Evolutionary conservation across 2,888 invertebrate genomes (phyloP), one percentile per base, ranked within the genome.

Genomic region (Torymus texanus): DNA sequence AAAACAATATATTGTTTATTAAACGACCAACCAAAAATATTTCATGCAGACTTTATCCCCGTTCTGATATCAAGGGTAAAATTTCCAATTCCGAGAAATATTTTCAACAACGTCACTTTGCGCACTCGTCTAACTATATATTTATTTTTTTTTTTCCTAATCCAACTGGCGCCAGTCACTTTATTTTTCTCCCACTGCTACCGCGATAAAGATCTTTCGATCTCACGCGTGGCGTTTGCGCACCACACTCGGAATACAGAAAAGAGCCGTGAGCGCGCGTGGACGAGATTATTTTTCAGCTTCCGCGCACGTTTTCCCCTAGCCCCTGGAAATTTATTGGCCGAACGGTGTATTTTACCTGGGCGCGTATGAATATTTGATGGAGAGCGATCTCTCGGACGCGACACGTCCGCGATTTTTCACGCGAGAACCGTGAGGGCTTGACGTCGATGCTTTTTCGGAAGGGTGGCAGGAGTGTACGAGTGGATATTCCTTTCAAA

Each of bases 341-440:
- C 61, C 41, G 78, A 73, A 68, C 72, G 70, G 61, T 70, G 71
- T 75, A 66, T 77, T 81, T 82, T 78, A 74, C 65, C 70, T 65
- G 72, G 58, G 50, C 58, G 81, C 75, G 81, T 80, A 82, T 82
- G 81, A 78, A 81, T 81, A 81, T 78, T 80, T 77, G 77, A 80
- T 80, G 61, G 65, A 62, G 74, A 74, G 63, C 51, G 74, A 80
- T 80, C 68, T 63, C 77, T 63, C 63, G 41, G 73, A 80, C 77
- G 74, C 74, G 80, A 80, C 70, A 59, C 24, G 67, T 76, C 76
- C 51, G 51, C 62, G 59, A 80, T 80, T 80, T 80, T 80, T 80
- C 77, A 77, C 68, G 29, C 61, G 58, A 18, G 13, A 41, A 41
- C 8, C 41, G 41, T 41, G 41, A 41, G 41, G 41, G 41, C 8